Evolutionary conservation across 2,888 invertebrate species (phyloP), one percentile per base, ranked within the genome.

Genomic region (Ormyrus labotus): DNA sequence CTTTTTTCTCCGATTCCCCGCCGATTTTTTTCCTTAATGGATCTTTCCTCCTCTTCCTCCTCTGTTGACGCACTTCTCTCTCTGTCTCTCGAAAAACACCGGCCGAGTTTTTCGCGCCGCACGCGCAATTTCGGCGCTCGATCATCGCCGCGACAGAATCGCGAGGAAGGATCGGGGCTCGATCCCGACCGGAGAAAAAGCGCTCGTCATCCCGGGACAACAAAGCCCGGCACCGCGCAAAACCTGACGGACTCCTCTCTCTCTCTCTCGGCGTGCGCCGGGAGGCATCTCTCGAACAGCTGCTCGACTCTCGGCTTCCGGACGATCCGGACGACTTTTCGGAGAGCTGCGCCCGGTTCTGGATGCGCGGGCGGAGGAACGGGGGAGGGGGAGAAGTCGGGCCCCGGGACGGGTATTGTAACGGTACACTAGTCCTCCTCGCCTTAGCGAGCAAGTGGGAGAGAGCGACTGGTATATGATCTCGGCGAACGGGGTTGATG

Each of bases 401-500:
- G 5, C 47, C 13, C 53, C 45, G 63, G 67, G 81, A 82, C 81
- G 81, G 65, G 79, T 79, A 78, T 82, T 82, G 73, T 82, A 82
- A 82, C 82, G 82, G 82, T 82, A 82, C 53, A 82, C 70, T 55
- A 73, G 81, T 74, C 67, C 75, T 78, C 68, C 50, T 7, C 50
- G 51, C 60, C 57, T 58, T 34, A 51, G 69, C 64, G 60, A 65
- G 65, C 45, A 45, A 61, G 67, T 65, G 68, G 13, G 60, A 50
- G 58, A 64, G 64, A 57, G 69, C 58, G 72, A 80, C 77, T 74
- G 80, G 80, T 80, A 78, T 78, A 80, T 74, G 78, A 71, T 80
- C 74, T 75, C 75, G 80, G 78, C 57, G 63, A 74, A 75, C 78
- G 67, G 78, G 78, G 82, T 82, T 80, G 82, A 78, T 82, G 82